These are phyloP conservation scores for Fringilla coelebs DNA, from an alignment of 2,797 vertebrate species.

Conservation along the genomic window DNA sequence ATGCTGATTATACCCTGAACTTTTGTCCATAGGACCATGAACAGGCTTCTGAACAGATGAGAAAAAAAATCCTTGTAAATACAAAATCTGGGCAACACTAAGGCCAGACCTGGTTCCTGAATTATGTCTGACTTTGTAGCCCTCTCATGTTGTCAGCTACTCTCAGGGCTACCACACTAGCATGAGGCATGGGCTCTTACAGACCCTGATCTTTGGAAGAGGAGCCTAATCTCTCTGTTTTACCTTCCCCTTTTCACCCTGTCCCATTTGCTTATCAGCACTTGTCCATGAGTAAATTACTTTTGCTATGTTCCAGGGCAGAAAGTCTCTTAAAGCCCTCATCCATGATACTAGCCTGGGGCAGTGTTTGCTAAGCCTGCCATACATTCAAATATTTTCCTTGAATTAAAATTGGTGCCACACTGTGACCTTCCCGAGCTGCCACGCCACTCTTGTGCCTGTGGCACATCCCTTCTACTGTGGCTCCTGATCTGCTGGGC, in stretches of 20 bases:
- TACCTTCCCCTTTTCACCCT: neutral
- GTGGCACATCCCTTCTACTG: neutral
- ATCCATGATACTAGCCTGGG: fast-evolving
- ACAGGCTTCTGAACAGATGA: neutral
- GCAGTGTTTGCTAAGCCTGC: neutral
- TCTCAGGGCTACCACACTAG: neutral
- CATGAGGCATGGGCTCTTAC: neutral
- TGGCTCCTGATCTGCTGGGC: neutral
- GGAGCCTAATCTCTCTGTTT: neutral
- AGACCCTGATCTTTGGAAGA: slow-evolving; percentile 23
- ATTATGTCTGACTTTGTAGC: neutral
- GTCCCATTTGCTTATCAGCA: neutral
- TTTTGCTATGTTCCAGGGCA: neutral
- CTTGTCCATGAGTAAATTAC: neutral
- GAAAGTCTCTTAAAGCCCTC: neutral
- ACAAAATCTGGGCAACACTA: neutral
- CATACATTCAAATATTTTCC: neutral
- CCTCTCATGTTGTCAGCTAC: neutral
- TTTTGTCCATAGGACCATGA: neutral
- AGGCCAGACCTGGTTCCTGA: neutral
- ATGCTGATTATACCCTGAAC: neutral
- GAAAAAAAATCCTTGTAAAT: neutral
- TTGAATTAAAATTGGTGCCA: neutral
- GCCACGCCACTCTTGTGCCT: neutral
- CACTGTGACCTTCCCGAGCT: neutral